Base-by-base conservation (phyloP, 2,797 vertebrate genomes). In the Meriones psammophilus region DNA sequence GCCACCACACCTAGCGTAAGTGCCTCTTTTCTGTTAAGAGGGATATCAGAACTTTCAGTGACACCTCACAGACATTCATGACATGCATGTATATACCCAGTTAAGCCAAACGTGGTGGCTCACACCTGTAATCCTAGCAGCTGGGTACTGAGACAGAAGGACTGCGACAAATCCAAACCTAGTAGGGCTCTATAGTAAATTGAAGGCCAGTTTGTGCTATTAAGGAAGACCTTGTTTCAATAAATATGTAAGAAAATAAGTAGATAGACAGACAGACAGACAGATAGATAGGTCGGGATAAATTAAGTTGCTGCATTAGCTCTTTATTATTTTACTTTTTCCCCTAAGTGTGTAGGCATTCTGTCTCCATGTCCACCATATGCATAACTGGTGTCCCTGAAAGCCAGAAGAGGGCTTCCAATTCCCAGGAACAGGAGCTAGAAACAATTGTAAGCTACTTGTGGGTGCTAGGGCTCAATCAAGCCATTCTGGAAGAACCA, bases 271-370 rank as follows among this genome's bases (percentile, higher is more conserved):
- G 50, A 50, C 5, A 50, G 50, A 50, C 5, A 50, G 50, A 50
- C 10, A 50, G 50, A 50, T 50, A 50, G 50, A 50, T 42, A 42
- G 42, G 26, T 89, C 64, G 96, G 33, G 13, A 8, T 80, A 22
- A 95, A 93, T 76, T 89, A 93, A 96, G 28, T 2, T 80, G 20
- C 15, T 93, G 18, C 26, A 90, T 66, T 92, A 85, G 7, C 18
- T 12, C 12, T 85, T 54, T 7, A 77, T 50, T 50, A 77, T 50
- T 74, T 74, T 74, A 42, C 39, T 71, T 18, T 8, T 36, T n/a
- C 68, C 54, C 58, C 54, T 80, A 36, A 8, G n/a, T 39, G n/a
- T 26, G 3, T 60, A 24, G 22, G 24, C 4, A 2, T 81, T 81
- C 64, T 83, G 36, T 17, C 80, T 30, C 8, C 36, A 30, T 42